phyloP scores from a whole-genome alignment of 1,140 invertebrate species.

The Aculops lycopersici region DNA sequence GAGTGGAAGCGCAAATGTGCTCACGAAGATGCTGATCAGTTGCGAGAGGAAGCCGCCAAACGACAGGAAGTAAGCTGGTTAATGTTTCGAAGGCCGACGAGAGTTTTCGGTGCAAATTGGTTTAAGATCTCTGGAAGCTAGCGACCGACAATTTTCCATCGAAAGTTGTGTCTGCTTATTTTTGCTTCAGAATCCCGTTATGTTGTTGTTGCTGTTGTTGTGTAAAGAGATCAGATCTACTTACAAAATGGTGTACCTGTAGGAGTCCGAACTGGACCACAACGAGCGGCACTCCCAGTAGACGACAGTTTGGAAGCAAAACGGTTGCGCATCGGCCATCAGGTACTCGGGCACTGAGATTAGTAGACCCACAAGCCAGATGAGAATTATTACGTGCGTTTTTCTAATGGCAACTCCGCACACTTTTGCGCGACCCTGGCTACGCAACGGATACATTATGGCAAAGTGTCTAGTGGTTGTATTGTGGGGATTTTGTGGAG shows the following conservation, averaged over 20 bases:
- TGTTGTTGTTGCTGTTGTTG: too few relatives aligned
- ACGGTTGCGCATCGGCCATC: constrained; percentile 13
- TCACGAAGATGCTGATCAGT: constrained; percentile 17
- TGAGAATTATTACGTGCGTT: constrained; percentile 15
- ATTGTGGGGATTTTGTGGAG: too few relatives aligned
- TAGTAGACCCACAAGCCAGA: constrained; percentile 18
- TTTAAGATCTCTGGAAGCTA: too few relatives aligned
- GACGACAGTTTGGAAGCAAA: constrained; percentile 15
- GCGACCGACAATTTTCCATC: too few relatives aligned
- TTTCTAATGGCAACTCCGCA: background rate
- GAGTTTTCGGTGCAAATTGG: too few relatives aligned
- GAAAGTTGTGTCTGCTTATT: too few relatives aligned
- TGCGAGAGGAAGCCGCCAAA: too few relatives aligned
- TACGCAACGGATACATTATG: constrained; percentile 17
- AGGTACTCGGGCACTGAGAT: constrained; percentile 14
- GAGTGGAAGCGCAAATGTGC: constrained; percentile 21
- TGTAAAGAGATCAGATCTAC: too few relatives aligned
- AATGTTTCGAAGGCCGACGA: too few relatives aligned
- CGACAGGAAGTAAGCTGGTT: too few relatives aligned
- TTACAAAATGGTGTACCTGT: constrained; percentile 2
- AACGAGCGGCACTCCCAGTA: constrained; percentile 16
- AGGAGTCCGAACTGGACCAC: constrained; percentile 11
- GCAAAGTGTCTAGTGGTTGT: constrained; percentile 17
- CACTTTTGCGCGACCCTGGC: constrained; percentile 13
- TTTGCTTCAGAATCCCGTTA: too few relatives aligned